Evolutionary conservation across 2,113 vertebrate genomes (phyloP).

Genomic region (Limanda limanda): DNA sequence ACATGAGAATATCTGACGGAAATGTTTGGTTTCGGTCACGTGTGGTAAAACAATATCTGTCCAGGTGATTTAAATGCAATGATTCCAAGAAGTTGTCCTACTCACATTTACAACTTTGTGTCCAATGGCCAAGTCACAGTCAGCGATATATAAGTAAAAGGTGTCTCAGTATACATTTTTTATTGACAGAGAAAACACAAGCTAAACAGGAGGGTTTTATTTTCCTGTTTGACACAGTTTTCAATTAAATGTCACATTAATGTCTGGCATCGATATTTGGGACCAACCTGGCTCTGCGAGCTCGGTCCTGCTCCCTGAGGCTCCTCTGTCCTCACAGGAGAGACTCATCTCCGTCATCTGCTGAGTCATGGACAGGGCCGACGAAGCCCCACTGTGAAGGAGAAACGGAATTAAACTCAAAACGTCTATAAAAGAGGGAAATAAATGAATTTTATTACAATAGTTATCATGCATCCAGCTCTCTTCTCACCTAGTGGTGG

Average conservation of each 20-base stretch:
- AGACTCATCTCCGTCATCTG: constrained; percentile 92
- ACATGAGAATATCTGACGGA: too few species aligned
- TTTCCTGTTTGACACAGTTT: background rate
- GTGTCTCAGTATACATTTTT: too few species aligned
- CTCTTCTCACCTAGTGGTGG: too few species aligned
- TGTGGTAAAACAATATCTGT: too few species aligned
- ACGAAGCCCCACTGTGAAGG: constrained; percentile 47
- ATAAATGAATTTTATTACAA: background rate
- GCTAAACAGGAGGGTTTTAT: too few species aligned
- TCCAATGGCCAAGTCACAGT: too few species aligned
- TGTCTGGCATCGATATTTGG: background rate
- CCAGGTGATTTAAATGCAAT: too few species aligned
- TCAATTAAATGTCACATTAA: background rate
- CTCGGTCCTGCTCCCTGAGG: constrained; percentile 61
- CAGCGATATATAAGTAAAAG: too few species aligned
- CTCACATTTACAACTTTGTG: too few species aligned
- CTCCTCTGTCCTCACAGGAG: constrained; percentile 79
- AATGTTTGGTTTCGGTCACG: too few species aligned
- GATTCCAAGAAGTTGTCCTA: too few species aligned
- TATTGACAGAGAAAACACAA: too few species aligned
- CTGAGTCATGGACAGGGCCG: constrained; percentile 84
- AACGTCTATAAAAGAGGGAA: background rate
- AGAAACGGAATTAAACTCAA: background rate
- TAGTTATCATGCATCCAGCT: background rate
- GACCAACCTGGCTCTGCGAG: constrained; percentile 70